Conservation (phyloP, 2,797 vertebrate genomes). For the Trachops cirrhosus region DNA sequence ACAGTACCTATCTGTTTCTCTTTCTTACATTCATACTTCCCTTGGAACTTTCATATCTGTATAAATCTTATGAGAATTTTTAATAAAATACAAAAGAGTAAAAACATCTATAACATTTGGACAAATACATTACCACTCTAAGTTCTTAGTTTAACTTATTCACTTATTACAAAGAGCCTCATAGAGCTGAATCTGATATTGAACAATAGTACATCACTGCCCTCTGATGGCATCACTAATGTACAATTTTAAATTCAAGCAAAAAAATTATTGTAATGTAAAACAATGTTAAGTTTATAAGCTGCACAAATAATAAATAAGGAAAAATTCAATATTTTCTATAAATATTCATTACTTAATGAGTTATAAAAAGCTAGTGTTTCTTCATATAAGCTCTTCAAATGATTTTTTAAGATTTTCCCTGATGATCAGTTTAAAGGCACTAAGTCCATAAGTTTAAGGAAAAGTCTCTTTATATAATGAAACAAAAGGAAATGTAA, state of each 20-base stretch:
- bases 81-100: conserved; percentile 12
- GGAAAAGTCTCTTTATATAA: conserved; percentile 40
- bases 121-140: neutral
- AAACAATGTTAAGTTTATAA: conserved; percentile 6
- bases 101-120: neutral
- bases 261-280: neutral
- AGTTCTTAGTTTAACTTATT: conserved; percentile 15
- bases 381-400: conserved; percentile 57
- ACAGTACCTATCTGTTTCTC: neutral
- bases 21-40: conserved; percentile 3
- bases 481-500: conserved; percentile 31
- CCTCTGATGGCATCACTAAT: conserved; percentile 54
- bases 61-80: neutral
- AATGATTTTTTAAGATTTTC: conserved; percentile 38
- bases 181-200: neutral
- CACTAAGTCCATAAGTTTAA: conserved; percentile 71
- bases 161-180: neutral
- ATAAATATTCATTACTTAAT: conserved; percentile 19
- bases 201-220: conserved; percentile 5
- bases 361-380: conserved; percentile 65
- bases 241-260: conserved; percentile 34
- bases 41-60: conserved; percentile 11
- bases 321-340: conserved; percentile 34
- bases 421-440: conserved; percentile 71
- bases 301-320: conserved; percentile 42